Evolutionary conservation across 2,113 vertebrate genomes (phyloP), one percentile per base, ranked within the genome.

Genomic region (Telmatochromis sp.): DNA sequence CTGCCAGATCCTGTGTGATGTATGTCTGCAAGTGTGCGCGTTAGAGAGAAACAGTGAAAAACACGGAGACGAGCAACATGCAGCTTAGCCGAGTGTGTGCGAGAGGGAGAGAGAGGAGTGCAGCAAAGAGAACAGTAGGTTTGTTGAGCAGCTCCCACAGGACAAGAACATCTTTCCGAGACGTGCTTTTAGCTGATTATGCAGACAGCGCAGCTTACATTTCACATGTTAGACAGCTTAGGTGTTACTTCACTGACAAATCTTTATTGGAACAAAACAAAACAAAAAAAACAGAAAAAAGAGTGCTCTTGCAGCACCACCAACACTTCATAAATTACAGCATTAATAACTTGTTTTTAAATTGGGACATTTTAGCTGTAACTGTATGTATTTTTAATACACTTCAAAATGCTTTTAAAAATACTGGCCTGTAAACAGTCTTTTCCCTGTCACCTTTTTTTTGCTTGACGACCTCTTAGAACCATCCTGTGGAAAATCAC

Each of bases 161-260:
- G 83, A 95, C 87, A 95, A 92, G 87, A 95, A 91, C 86, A 79
- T 91, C 88, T 83, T 90, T 92, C 88, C 80, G 63, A 83, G 73
- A 84, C 45, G 11, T 17, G 45, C 70, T 45, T 85, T 26, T 35
- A 81, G 70, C 82, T 73, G 79, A 90, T 92, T 86, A 89, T 54
- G 68, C 73, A 63, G 79, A 70, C 80, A 9, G 60, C 81, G 84
- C 89, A 51, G 75, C 70, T 85, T 31, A 85, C 87, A 91, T 91
- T 93, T 84, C 57, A 75, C 80, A 49, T 60, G 19, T 17, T 26
- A 35, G 60, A 60, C 53, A 28, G 80, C 47, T n/a, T 37, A 80
- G 21, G 81, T 17, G n/a, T 37, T 28, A 78, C 17, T 51, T 78
- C 6, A 78, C 28, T 55, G 82, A 47, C 21, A 70, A 9, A 35